phyloP scores from a whole-genome alignment of 1,140 invertebrate genomes.

The Caenorhabditis tropicalis region DNA sequence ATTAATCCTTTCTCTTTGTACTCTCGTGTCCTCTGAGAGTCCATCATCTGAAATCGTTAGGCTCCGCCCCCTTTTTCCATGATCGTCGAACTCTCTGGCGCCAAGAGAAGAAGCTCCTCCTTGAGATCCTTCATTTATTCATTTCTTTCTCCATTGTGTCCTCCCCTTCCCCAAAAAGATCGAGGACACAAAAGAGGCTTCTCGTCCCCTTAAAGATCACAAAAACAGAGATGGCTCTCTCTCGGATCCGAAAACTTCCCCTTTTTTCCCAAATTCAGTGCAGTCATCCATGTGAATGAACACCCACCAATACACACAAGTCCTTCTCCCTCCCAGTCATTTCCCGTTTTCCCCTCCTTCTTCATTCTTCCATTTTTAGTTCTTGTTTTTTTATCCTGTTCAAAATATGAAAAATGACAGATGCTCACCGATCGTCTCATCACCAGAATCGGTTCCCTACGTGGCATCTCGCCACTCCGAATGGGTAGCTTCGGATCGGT shows the following conservation, averaged over 20 bases:
- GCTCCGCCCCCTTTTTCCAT: neutral
- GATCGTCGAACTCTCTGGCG: constrained; percentile 24
- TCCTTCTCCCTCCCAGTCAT: neutral
- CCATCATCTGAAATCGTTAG: neutral
- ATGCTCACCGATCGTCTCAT: constrained; percentile 34
- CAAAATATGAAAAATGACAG: neutral
- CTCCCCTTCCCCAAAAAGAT: neutral
- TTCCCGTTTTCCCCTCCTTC: neutral
- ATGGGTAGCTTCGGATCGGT: constrained; percentile 34
- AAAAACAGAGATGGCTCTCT: neutral
- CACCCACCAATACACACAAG: constrained; percentile 23
- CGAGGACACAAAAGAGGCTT: no score
- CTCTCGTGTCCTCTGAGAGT: neutral
- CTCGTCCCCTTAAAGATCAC: neutral
- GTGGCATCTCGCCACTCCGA: neutral
- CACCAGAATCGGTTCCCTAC: constrained; percentile 16
- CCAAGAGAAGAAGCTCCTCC: neutral
- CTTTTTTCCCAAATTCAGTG: neutral
- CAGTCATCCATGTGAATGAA: constrained; percentile 33
- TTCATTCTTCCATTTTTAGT: neutral
- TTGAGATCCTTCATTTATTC: constrained; percentile 40
- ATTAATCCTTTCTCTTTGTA: constrained; percentile 2
- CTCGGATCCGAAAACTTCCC: no score
- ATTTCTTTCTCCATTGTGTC: neutral
- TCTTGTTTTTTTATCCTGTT: neutral